Evolutionary conservation across 2,797 vertebrate species (phyloP).

Genomic region (Tokudaia muenninki): DNA sequence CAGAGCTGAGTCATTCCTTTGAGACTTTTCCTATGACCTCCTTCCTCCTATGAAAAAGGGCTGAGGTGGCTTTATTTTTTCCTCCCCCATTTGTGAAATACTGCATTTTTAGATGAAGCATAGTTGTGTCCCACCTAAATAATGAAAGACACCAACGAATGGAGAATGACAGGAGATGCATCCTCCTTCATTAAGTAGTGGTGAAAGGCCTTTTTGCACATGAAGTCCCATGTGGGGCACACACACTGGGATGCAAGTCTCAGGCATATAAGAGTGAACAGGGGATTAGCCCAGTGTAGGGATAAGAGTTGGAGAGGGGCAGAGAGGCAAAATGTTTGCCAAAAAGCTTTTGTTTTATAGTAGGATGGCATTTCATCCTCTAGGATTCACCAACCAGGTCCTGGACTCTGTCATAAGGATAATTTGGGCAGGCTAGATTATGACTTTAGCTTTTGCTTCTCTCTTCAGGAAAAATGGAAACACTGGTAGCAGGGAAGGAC

Average conservation of each 20-base stretch:
- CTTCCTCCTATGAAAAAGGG: background rate
- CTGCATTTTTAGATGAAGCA: background rate
- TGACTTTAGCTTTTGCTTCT: background rate
- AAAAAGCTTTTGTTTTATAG: background rate
- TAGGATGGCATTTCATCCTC: background rate
- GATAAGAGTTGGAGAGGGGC: background rate
- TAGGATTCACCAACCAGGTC: background rate
- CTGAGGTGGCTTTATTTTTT: background rate
- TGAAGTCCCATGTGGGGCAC: rapidly evolving
- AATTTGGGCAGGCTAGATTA: background rate
- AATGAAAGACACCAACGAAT: background rate
- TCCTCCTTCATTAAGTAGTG: rapidly evolving
- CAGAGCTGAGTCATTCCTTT: slow-evolving; percentile 22
- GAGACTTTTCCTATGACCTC: slow-evolving; percentile 16
- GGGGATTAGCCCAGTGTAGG: no score
- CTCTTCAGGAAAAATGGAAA: background rate
- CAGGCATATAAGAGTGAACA: background rate
- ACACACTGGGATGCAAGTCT: background rate
- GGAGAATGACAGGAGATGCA: background rate
- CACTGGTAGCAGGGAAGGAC: background rate
- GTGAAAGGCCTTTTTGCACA: background rate
- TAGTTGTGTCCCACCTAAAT: background rate
- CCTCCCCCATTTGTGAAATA: slow-evolving; percentile 9
- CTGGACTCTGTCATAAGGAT: background rate
- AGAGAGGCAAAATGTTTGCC: background rate